Percentiles rank a stretch among this genome's conserved stretches.
phyloP scores from a whole-genome alignment of 2,797 vertebrate genomes.

The Clangula hyemalis region DNA sequence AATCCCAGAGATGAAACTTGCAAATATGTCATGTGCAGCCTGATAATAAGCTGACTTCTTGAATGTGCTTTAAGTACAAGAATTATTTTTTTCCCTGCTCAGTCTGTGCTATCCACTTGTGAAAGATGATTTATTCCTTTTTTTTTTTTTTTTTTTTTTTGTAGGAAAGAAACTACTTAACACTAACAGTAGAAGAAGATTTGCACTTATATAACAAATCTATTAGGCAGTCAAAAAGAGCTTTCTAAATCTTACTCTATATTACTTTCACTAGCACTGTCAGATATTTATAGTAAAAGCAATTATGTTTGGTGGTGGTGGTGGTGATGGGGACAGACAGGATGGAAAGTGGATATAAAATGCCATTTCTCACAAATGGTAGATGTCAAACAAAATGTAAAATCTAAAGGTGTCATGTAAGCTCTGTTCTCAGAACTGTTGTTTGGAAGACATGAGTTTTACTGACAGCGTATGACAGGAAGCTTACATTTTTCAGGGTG shows the following conservation, averaged over 20 bases:
- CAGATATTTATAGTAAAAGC: constrained; percentile 61
- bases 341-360: constrained; percentile 41
- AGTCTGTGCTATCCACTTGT: neutral
- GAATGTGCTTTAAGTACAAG: neutral
- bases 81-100: neutral
- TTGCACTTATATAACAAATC: neutral
- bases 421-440: constrained; percentile 34
- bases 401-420: constrained; percentile 42
- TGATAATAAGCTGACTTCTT: neutral
- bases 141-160: neutral
- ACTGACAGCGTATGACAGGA: constrained; percentile 40
- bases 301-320: constrained; percentile 52
- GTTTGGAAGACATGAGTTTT: constrained; percentile 35
- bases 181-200: neutral
- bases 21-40: neutral
- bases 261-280: constrained; percentile 34
- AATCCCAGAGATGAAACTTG: neutral
- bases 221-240: constrained; percentile 20
- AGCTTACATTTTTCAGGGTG: constrained; percentile 30
- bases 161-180: neutral
- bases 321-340: constrained; percentile 42
- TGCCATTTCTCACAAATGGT: constrained; percentile 33
- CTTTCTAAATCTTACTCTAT: constrained; percentile 32
- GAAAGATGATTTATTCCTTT: neutral
- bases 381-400: constrained; percentile 62